Conservation (phyloP, 2,797 vertebrate genomes). For the Harpagifer antarcticus region DNA sequence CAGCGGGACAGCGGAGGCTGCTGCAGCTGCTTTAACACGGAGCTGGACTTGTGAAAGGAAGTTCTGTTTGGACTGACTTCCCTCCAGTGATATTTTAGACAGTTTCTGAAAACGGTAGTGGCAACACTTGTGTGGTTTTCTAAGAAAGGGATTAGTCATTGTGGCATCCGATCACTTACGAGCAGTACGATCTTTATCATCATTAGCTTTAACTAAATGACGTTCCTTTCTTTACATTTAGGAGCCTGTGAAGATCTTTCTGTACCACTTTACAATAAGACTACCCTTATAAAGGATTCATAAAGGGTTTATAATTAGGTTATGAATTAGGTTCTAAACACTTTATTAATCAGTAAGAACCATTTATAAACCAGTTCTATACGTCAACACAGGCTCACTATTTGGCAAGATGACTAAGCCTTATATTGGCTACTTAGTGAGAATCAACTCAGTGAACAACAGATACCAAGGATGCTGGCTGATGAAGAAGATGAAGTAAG, state of each 20-base stretch:
- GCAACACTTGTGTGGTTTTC: not conserved
- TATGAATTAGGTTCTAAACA: too few species aligned
- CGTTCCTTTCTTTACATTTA: not conserved
- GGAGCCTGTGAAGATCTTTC: not conserved
- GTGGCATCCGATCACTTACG: constrained; percentile 20
- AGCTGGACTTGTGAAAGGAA: constrained; percentile 40
- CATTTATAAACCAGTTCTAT: too few species aligned
- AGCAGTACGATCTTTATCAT: not conserved
- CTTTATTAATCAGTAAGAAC: too few species aligned
- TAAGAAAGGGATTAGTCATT: constrained; percentile 22
- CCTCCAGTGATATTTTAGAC: constrained; percentile 37
- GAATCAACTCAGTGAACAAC: too few species aligned
- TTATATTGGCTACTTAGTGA: too few species aligned
- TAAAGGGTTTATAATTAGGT: too few species aligned
- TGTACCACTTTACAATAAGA: too few species aligned
- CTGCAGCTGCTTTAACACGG: constrained; percentile 35
- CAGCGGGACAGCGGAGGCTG: constrained; percentile 27
- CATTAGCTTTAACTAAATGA: not conserved
- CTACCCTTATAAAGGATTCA: too few species aligned
- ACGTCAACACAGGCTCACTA: too few species aligned
- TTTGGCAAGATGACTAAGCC: too few species aligned
- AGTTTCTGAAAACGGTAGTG: constrained; percentile 21
- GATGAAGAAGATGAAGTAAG: too few species aligned
- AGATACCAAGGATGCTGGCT: too few species aligned
- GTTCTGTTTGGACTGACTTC: constrained; percentile 47